A percentile compares a stretch with the other conserved stretches of the same genome.
Conservation (phyloP, 2,797 vertebrate species). For the Leptodactylus fallax region DNA sequence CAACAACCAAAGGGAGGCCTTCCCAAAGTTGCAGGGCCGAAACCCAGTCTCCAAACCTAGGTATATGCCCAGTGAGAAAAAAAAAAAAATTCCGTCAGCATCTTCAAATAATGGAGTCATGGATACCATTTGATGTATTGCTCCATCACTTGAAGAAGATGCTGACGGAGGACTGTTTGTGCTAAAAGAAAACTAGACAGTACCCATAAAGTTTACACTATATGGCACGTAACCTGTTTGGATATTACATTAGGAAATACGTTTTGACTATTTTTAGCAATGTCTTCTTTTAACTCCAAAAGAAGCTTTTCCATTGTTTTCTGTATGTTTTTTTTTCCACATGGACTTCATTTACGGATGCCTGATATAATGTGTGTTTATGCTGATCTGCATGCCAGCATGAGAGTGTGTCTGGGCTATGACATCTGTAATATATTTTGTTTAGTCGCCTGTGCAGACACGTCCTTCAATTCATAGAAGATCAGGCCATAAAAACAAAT, state of each 20-base stretch:
- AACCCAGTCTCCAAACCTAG: no score
- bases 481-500: background rate
- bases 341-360: background rate
- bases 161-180: no score
- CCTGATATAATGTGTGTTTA: background rate
- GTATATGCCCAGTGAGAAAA: no score
- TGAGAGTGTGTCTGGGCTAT: background rate
- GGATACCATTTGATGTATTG: no score
- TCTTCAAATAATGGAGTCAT: no score
- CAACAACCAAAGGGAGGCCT: no score
- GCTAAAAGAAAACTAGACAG: background rate
- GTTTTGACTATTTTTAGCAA: background rate
- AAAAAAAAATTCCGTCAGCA: no score
- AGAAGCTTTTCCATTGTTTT: background rate
- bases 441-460: slow-evolving; percentile 17
- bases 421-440: slow-evolving; percentile 1
- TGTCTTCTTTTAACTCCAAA: background rate
- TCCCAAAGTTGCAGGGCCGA: no score
- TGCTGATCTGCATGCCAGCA: background rate
- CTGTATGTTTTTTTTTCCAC: background rate
- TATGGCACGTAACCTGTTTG: background rate
- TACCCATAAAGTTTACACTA: background rate
- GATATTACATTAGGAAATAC: background rate
- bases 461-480: background rate
- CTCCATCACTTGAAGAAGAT: no score